A percentile compares a stretch with the other conserved stretches of the same genome.
These are phyloP conservation scores for Struthidea cinerea DNA, from an alignment of 2,113 vertebrate genomes.

Conservation along the genomic window DNA sequence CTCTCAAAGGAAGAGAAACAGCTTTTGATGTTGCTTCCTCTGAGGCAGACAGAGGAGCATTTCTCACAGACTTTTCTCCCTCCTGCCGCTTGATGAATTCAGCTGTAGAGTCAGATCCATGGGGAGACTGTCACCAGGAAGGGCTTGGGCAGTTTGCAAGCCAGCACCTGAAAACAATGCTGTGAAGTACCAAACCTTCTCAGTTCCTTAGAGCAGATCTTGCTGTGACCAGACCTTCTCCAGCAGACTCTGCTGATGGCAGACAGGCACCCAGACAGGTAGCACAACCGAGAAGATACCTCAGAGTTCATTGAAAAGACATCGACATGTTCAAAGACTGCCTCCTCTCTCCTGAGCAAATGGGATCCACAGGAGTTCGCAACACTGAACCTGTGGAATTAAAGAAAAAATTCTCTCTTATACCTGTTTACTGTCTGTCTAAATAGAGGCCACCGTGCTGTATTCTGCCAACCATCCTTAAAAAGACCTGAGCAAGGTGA, in stretches of 20 bases:
- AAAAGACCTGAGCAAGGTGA: neutral
- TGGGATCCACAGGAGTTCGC: neutral
- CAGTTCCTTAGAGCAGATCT: neutral
- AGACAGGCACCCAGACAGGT: neutral
- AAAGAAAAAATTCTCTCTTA: neutral
- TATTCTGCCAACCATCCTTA: neutral
- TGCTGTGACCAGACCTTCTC: neutral
- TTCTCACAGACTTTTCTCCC: neutral
- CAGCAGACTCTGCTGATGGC: neutral
- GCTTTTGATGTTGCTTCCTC: neutral
- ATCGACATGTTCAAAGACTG: neutral
- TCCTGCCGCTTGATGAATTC: neutral
- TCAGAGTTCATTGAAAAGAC: neutral
- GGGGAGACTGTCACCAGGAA: neutral
- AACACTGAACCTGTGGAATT: neutral
- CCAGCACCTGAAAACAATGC: neutral
- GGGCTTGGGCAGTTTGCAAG: neutral
- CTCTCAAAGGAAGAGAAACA: neutral
- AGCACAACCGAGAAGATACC: neutral
- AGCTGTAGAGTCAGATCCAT: accelerated
- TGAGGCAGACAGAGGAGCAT: neutral
- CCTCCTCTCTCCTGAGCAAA: neutral
- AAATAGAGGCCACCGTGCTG: neutral
- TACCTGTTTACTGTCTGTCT: neutral
- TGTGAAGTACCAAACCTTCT: neutral